These are phyloP conservation scores for Chirona hameri DNA, from an alignment of 2,888 invertebrate species.

Conservation along the genomic window DNA sequence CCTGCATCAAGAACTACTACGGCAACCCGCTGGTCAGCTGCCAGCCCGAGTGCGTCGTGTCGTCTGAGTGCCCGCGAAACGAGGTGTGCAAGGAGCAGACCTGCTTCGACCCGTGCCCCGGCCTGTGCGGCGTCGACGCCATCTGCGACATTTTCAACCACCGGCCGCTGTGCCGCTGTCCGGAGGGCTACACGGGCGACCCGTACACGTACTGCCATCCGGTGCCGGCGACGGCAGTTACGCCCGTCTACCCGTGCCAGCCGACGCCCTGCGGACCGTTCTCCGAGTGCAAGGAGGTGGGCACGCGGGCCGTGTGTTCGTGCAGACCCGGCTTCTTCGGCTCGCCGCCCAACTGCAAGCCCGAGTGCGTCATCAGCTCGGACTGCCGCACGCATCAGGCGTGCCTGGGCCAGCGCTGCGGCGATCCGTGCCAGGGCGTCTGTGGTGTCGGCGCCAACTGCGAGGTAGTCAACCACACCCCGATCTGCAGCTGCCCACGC, in stretches of 20 bases:
- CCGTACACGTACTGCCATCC: slow-evolving; percentile 56
- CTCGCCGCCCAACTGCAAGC: slow-evolving; percentile 72
- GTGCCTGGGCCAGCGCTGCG: slow-evolving; percentile 41
- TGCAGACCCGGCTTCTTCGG: slow-evolving; percentile 72
- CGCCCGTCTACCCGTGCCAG: slow-evolving; percentile 37
- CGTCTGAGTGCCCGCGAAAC: slow-evolving; percentile 44
- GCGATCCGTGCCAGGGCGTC: slow-evolving; percentile 43
- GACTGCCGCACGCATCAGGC: slow-evolving; percentile 73
- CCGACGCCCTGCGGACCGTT: slow-evolving; percentile 50
- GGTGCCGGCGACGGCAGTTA: neutral
- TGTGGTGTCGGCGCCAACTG: slow-evolving; percentile 41
- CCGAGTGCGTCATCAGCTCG: slow-evolving; percentile 66
- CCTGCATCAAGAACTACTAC: slow-evolving; percentile 61
- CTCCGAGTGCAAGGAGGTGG: slow-evolving; percentile 67
- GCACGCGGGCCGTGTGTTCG: slow-evolving; percentile 75
- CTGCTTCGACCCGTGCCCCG: slow-evolving; percentile 77
- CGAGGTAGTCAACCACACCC: slow-evolving; percentile 37
- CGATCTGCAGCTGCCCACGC: slow-evolving; percentile 55
- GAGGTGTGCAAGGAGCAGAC: slow-evolving; percentile 55
- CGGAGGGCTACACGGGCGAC: slow-evolving; percentile 72
- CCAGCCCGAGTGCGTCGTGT: slow-evolving; percentile 70
- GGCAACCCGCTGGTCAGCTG: slow-evolving; percentile 38
- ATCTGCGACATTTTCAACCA: slow-evolving; percentile 43
- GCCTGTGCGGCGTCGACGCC: slow-evolving; percentile 51
- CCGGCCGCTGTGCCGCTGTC: slow-evolving; percentile 62